Percentiles rank a stretch among this genome's conserved stretches.
These are phyloP conservation scores for Sepioteuthis lessoniana DNA, from an alignment of 2,888 invertebrate species.

Conservation along the genomic window DNA sequence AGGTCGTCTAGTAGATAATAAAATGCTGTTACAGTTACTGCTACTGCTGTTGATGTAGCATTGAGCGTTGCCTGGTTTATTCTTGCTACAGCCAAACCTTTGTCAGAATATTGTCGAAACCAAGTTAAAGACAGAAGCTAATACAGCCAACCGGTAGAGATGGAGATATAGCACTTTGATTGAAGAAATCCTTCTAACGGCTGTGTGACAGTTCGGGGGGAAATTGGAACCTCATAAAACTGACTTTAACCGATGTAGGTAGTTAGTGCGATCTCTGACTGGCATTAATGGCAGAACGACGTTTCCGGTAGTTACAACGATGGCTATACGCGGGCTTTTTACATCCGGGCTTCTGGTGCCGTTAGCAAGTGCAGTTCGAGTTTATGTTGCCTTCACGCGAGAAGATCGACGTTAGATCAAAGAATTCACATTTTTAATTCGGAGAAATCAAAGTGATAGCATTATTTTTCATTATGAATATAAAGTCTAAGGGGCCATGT, in stretches of 20 bases:
- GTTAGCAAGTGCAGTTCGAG: not conserved
- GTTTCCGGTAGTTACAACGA: not conserved
- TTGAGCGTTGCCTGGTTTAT: not conserved
- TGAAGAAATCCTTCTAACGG: not conserved
- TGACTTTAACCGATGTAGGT: not conserved
- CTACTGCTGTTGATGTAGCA: not conserved
- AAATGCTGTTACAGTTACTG: not conserved
- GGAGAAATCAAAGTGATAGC: too few species aligned
- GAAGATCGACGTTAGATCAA: too few species aligned
- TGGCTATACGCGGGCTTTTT: constrained; percentile 1
- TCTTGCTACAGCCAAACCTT: not conserved
- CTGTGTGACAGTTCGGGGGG: not conserved
- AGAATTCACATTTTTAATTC: too few species aligned
- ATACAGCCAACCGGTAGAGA: not conserved
- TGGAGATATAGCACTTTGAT: not conserved
- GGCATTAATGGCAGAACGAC: not conserved
- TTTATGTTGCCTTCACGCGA: not conserved
- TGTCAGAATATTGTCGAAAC: not conserved
- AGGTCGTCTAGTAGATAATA: too few species aligned
- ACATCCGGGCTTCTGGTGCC: not conserved
- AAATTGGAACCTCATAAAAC: not conserved
- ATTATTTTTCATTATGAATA: too few species aligned
- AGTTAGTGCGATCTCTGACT: not conserved
- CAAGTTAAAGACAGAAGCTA: not conserved
- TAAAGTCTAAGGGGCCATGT: too few species aligned